A percentile compares a stretch with the other conserved stretches of the same genome.
phyloP scores from a whole-genome alignment of 2,113 vertebrate species.

The Zosterops japonicus region DNA sequence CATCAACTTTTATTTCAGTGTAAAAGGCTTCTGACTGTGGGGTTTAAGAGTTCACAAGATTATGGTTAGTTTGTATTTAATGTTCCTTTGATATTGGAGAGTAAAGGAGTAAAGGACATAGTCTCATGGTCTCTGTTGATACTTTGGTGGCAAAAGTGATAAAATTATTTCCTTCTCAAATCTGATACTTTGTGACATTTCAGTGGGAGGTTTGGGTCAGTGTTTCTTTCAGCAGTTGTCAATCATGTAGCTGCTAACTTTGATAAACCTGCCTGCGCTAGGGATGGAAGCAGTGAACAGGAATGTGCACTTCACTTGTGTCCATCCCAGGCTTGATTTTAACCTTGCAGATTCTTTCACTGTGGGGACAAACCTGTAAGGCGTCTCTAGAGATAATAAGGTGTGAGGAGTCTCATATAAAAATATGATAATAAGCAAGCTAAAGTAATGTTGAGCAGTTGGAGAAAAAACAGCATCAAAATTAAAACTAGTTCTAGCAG shows the following conservation, averaged over 20 bases:
- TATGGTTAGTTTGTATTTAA: background rate
- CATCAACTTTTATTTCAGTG: background rate
- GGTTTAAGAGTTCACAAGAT: background rate
- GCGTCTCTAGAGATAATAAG: background rate
- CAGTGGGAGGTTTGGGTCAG: background rate
- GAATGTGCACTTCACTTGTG: background rate
- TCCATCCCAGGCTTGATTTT: background rate
- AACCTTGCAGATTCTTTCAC: background rate
- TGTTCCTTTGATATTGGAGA: background rate
- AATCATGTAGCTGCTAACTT: background rate
- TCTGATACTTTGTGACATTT: background rate
- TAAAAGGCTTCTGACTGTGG: background rate
- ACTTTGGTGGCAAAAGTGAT: background rate
- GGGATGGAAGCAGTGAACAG: background rate
- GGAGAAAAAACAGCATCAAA: background rate
- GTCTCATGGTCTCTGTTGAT: background rate
- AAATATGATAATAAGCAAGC: background rate
- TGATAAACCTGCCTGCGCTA: background rate
- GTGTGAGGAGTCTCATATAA: background rate
- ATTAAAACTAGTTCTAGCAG: background rate
- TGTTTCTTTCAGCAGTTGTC: background rate
- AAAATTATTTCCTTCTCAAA: background rate
- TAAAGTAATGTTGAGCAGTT: background rate
- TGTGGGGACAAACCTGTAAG: background rate
- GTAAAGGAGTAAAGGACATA: background rate